Evolutionary conservation across 2,113 vertebrate genomes (phyloP), one percentile per base, ranked within the genome.

Genomic region (Ceratotherium simum): DNA sequence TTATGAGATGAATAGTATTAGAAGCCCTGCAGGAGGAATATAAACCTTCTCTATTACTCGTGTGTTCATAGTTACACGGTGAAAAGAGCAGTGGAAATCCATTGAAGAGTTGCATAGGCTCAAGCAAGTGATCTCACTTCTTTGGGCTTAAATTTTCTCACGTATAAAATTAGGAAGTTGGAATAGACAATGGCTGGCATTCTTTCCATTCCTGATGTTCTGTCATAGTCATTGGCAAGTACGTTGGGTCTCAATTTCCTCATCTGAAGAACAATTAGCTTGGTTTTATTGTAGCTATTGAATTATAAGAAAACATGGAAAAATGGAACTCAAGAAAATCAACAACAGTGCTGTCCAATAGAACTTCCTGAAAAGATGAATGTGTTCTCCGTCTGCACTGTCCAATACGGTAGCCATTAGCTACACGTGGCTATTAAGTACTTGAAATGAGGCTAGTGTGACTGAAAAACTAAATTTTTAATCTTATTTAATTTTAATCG

Each of bases 381-480:
- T 58, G 20, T 21, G 25, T 18, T 62, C 36, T 83, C 56, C 58
- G 2, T 17, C 31, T 39, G 10, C 14, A 4, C 10, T 42, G 16
- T 75, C 60, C 79, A 58, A 33, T 31, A 62, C 6, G 48, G 46
- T 31, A 60, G 42, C 46, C 31, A 17, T 42, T 69, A 46, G 65
- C 64, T 76, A 56, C 14, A 6, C 14, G 39, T 36, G 75, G 39
- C 58, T 72, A 54, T 9, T 39, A 27, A 81, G 6, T 42, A 23
- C 48, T 78, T 67, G 81, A 92, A 80, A 76, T 82, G 48, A 94
- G n/a, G n/a, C 31, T 25, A 36, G 42, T 51, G 58, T 73, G 51
- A 69, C 21, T 83, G 39, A 78, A 95, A 42, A 92, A 46, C 39
- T 70, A 33, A 65, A 81, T 62, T 95, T 97, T 62, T 31, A 76